Evolutionary conservation across 2,797 vertebrate genomes (phyloP), one percentile per base, ranked within the genome.

Genomic region (Anolis apletophallus): DNA sequence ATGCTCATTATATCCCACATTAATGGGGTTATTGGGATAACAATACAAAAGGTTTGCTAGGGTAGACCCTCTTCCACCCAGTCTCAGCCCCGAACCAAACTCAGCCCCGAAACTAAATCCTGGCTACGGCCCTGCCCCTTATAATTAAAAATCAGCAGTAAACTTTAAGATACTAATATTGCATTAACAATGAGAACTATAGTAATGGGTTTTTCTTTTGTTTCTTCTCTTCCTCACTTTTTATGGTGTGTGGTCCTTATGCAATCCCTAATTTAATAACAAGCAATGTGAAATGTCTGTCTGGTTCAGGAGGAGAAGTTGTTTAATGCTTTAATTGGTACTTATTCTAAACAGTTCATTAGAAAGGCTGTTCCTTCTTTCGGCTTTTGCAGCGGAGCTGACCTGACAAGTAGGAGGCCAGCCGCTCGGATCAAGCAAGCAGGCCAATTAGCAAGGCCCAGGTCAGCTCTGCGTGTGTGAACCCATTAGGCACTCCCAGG

Each of bases 261-360:
- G 46, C 89, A 54, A 84, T 90, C 84, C 87, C 82, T 85, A 77
- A 93, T 87, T 88, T 93, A 92, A 92, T 91, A 90, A 83, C 81
- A 87, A 81, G 83, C 89, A 78, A 76, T 73, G 80, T 69, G 91
- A 87, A 89, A 29, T 29, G 67, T 59, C 87, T 88, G 81, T 21
- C 86, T 87, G n/a, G 3, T 86, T 73, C n/a, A 32, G 64, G 21
- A 79, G 46, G 19, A 86, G 89, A 88, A 87, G 86, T 90, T 90
- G 76, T 85, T 90, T 93, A 94, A 95, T 95, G 87, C 91, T 91
- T 94, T 95, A 96, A 96, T 94, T 93, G 85, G 91, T 85, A 88
- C 92, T 94, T 93, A 86, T 84, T 95, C 92, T 61, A 85, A 95
- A 85, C 90, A 94, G 94, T 92, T 95, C 93, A 94, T 96, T 90